Base-by-base conservation (phyloP, 2,113 vertebrate genomes). In the Coregonus clupeaformis region DNA sequence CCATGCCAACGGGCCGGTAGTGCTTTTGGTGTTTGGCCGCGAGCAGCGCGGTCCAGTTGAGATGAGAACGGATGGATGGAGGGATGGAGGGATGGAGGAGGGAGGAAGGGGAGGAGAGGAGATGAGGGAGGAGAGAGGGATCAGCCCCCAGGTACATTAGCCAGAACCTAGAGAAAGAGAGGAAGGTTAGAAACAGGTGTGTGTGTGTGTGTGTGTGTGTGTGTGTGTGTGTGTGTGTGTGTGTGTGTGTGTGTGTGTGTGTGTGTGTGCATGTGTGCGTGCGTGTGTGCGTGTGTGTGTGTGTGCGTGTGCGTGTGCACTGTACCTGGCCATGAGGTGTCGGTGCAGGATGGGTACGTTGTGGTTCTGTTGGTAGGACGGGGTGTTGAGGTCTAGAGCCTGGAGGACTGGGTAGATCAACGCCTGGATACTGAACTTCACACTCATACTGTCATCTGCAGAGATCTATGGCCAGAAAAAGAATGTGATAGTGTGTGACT, bases 401-500 rank as follows among this genome's bases (percentile, higher is more conserved):
- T 99, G 98, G 45, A 99, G 95, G 30, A 94, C 96, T 0, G 98
- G 97, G 57, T 99, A 98, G 76, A 99, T 94, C 77, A 99, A 77
- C 45, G 97, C 95, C 91, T 99, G 98, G 27, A 93, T 81, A 77
- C 96, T 98, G 3, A 96, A 94, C 75, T 87, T 94, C 71, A 86
- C 73, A 0, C 80, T 59, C 65, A 94, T 22, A 6, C 66, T 75
- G 71, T 84, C 76, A 0, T 97, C 95, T 45, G 92, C 89, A 79
- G 85, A 84, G 20, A 98, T 88, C 98, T 99, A 91, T 5, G 55
- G 1, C 36, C 6, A 72, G 9, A 62, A 29, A 7, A 0, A 36
- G 5, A 5, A 22, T 60, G 70, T n/a, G 20, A 74, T 55, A 60
- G 65, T 62, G 64, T 63, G 29, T 78, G 66, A 68, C 30, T 68